Conservation (phyloP, 1,140 invertebrate species). For the Drosophila athabasca region DNA sequence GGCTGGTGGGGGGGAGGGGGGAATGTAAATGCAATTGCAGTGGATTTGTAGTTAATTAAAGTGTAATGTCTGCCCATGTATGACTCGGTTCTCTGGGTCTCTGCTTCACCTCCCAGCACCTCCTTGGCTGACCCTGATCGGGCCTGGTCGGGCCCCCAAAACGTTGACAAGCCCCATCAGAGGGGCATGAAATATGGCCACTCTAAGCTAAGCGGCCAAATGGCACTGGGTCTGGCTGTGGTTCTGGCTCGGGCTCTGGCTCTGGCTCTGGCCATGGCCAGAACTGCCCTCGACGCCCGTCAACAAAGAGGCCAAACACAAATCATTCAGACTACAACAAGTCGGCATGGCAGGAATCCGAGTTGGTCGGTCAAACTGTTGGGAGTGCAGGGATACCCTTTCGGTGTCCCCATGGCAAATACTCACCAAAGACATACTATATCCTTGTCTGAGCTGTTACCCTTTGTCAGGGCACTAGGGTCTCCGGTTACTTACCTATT, state of each 20-base stretch:
- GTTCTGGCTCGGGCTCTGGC: not conserved
- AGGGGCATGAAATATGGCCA: conserved; percentile 62
- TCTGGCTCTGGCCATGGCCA: not conserved
- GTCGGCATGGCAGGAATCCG: conserved; percentile 7
- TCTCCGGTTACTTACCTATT: too few relatives aligned
- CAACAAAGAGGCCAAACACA: conserved; percentile 53
- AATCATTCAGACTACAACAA: conserved; percentile 44
- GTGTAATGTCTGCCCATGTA: conserved; percentile 48
- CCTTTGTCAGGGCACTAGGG: too few relatives aligned
- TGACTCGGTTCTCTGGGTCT: not conserved
- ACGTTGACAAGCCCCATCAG: conserved; percentile 68
- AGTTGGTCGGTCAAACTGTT: not conserved
- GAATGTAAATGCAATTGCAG: conserved; percentile 49
- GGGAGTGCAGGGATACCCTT: not conserved
- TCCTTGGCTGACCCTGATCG: too few relatives aligned
- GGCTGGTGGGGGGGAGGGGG: not conserved
- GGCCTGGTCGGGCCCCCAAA: conserved; percentile 2
- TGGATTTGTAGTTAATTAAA: conserved; percentile 64
- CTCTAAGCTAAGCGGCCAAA: conserved; percentile 49
- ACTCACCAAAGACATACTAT: not conserved
- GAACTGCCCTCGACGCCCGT: conserved; percentile 35
- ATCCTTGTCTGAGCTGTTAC: not conserved
- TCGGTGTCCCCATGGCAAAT: not conserved
- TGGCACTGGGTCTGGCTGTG: conserved; percentile 41
- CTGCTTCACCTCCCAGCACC: not conserved